Base-by-base conservation (phyloP, 2,888 invertebrate species). In the Altica lythri region DNA sequence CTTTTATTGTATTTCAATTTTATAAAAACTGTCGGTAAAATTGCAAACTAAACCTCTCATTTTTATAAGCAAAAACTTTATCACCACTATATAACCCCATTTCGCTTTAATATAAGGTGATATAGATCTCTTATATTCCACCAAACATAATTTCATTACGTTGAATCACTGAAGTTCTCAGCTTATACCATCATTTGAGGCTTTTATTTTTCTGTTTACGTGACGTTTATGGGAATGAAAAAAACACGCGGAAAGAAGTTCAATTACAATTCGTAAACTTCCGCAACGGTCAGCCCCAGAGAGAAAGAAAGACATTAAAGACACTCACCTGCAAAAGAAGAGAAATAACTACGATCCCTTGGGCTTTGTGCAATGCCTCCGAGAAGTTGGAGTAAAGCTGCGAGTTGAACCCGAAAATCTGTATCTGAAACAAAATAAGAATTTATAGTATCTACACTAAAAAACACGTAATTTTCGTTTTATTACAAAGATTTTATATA, bases 341-440 rank as follows among this genome's bases (percentile, higher is more conserved):
- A 58, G 96, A 92, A 72, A 98, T 89, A 60, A 93, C 95, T 65
- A 95, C 92, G 74, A 98, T 88, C 71, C 98, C 98, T 77, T 95
- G 92, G 60, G 96, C 93, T 75, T 92, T 89, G 75, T 90, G 90
- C 69, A 94, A 81, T 61, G 97, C 97, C 78, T 95, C 93, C 52
- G 95, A 90, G 80, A 95, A 94, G 82, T 97, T 97, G 72, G 89
- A 88, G 81, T 97, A 97, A 66, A 98, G 85, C 79, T 97, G 95
- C 56, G 94, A 92, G 81, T 98, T 98, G 84, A 94, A 98, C 69
- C 96, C 97, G 79, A 95, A 92, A 81, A 97, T 90, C 84, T 98
- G 97, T 74, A 97, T 89, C 96, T 97, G 87, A 64, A 86, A 85
- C 66, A 66, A 64, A 67, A 62, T 59, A 32, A n/a, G 30, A 37